A percentile compares a stretch with the other conserved stretches of the same genome.
Conservation (phyloP, 2,797 vertebrate species). For the Helarctos malayanus region DNA sequence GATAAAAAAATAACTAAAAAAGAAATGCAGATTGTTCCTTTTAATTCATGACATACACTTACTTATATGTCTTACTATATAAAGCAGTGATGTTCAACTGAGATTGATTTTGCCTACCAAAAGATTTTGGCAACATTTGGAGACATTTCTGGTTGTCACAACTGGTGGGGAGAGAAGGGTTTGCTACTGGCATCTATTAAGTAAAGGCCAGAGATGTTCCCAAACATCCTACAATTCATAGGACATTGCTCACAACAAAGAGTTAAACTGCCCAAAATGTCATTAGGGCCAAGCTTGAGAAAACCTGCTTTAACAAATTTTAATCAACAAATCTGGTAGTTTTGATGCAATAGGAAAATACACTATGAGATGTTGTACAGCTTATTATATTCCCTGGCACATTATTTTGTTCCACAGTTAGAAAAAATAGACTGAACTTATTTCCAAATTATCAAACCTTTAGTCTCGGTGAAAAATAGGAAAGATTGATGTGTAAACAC, state of each 20-base stretch:
- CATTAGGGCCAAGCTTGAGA: neutral
- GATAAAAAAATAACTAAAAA: conserved; percentile 61
- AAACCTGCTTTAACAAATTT: neutral
- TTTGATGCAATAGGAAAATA: conserved; percentile 1
- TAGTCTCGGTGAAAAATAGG: conserved; percentile 71
- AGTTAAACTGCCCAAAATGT: neutral
- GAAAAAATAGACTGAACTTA: conserved; percentile 59
- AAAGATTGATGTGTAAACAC: conserved; percentile 73
- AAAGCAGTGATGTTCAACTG: neutral
- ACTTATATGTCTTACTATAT: neutral
- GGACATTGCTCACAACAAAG: neutral
- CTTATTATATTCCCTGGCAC: neutral
- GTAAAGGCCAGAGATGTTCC: neutral
- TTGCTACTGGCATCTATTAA: neutral
- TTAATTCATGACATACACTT: conserved; percentile 52
- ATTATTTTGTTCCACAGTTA: neutral
- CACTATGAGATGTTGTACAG: neutral
- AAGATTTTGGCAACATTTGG: neutral
- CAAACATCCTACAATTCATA: neutral
- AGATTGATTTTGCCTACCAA: conserved; percentile 7
- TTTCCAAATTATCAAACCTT: conserved; percentile 69
- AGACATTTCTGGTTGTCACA: neutral
- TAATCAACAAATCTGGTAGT: neutral
- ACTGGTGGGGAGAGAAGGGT: neutral
- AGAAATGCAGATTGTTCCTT: conserved; percentile 45